These are phyloP conservation scores for Bacillus rossius DNA, from an alignment of 1,140 invertebrate species.

Conservation along the genomic window DNA sequence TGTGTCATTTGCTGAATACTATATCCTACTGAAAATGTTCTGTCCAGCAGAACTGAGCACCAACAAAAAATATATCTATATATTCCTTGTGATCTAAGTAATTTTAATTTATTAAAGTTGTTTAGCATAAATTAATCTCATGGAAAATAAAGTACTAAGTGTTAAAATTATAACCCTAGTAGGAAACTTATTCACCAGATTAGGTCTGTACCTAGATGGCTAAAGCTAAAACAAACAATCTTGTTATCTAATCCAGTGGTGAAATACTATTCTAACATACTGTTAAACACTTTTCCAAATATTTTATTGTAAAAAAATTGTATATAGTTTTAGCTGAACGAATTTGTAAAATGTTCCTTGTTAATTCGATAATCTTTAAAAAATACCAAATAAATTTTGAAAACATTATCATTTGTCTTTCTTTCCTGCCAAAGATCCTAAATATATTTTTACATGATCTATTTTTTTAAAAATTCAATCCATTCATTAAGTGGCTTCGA, in stretches of 20 bases:
- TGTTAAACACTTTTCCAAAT: slow-evolving; percentile 1
- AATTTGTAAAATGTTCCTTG: slow-evolving; percentile 7
- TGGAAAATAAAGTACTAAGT: neutral
- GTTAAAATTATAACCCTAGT: neutral
- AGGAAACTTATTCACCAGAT: neutral
- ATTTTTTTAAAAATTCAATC: too few species aligned
- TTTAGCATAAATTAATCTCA: too few species aligned
- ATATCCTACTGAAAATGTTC: too few species aligned
- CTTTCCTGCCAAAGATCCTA: too few species aligned
- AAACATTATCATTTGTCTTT: too few species aligned
- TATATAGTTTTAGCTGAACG: slow-evolving; percentile 8
- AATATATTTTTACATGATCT: too few species aligned
- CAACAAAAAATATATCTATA: too few species aligned
- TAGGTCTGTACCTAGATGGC: neutral
- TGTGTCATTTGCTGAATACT: too few species aligned
- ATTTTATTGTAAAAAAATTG: slow-evolving; percentile 1
- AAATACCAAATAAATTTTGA: neutral
- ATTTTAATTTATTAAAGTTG: too few species aligned
- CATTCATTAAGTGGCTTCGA: too few species aligned
- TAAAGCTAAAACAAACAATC: neutral
- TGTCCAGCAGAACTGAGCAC: too few species aligned
- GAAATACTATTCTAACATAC: slow-evolving; percentile 1
- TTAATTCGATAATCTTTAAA: slow-evolving; percentile 8
- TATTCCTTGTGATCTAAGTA: too few species aligned
- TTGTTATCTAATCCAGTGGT: neutral